Evolutionary conservation across 2,113 vertebrate genomes (phyloP), one percentile per base, ranked within the genome.

Genomic region (Tetrax tetrax): DNA sequence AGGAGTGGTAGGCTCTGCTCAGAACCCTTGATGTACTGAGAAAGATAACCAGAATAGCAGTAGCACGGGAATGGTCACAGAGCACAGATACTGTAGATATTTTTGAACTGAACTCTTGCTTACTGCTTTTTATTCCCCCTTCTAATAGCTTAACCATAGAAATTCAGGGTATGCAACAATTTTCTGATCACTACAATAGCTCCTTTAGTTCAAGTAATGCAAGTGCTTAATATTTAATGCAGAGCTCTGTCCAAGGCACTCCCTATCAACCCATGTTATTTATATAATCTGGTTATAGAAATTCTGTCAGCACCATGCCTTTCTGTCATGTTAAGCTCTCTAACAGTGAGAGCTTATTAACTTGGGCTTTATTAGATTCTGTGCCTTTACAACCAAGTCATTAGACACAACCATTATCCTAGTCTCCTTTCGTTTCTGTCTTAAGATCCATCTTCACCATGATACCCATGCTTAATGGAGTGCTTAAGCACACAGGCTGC

Each of bases 321-420:
- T 90, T 90, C 65, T 95, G 80, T 92, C 92, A 79, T 28, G 57
- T 89, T 93, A 95, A 88, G 59, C 79, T 90, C 61, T 72, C 65
- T 91, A 65, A 78, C 15, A 89, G 90, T 60, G 45, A 83, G 50
- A 94, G 80, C 90, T 94, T 93, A 95, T 95, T 96, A 96, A 84
- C 96, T 92, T 57, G 38, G 79, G 65, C 57, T 90, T 93, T 93
- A 93, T 94, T 96, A 92, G 69, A 71, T 83, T 87, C 76, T 82
- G 24, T 95, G 57, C 80, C 86, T 94, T 94, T 94, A 81, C 79
- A 87, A 71, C 86, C 60, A 84, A 91, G 83, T 89, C 89, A 91
- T 96, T 96, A 96, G 93, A 54, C 71, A 88, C 53, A 91, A 45
- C 83, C 80, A 87, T 93, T 96, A 94, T 24, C 76, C 83, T 60